Evolutionary conservation across 2,797 vertebrate species (phyloP).

Genomic region (Tamandua tetradactyla): DNA sequence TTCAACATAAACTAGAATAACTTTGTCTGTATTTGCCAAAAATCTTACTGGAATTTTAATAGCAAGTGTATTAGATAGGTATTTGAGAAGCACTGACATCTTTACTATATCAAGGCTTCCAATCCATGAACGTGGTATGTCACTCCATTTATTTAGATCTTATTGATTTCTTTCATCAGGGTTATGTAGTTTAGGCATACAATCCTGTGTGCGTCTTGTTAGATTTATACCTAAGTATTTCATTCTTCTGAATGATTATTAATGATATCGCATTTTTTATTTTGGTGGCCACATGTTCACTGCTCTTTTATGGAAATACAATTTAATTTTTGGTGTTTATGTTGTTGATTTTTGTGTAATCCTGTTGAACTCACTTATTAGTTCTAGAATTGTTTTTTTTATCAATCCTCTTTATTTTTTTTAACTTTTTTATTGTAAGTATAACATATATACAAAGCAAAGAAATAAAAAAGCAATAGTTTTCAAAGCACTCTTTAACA

Average conservation of each 20-base stretch:
- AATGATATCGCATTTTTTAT: background rate
- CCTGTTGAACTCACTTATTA: background rate
- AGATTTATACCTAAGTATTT: background rate
- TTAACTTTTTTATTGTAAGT: too few species aligned
- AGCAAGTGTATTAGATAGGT: background rate
- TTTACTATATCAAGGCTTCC: background rate
- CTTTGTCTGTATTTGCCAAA: background rate
- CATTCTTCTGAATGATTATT: background rate
- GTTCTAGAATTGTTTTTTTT: background rate
- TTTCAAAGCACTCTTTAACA: too few species aligned
- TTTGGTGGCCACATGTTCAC: background rate
- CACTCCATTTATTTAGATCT: background rate
- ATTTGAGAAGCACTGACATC: background rate
- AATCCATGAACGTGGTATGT: background rate
- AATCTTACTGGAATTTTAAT: background rate
- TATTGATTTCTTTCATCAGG: background rate
- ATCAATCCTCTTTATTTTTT: too few species aligned
- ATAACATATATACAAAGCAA: too few species aligned
- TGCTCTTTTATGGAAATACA: background rate
- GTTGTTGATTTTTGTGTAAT: background rate
- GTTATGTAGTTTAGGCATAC: background rate
- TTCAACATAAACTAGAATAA: conserved; percentile 17
- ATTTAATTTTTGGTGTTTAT: background rate
- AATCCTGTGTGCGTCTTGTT: background rate
- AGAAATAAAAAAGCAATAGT: too few species aligned